Conservation (phyloP, 2,113 vertebrate species). For the Clarias batrachus region DNA sequence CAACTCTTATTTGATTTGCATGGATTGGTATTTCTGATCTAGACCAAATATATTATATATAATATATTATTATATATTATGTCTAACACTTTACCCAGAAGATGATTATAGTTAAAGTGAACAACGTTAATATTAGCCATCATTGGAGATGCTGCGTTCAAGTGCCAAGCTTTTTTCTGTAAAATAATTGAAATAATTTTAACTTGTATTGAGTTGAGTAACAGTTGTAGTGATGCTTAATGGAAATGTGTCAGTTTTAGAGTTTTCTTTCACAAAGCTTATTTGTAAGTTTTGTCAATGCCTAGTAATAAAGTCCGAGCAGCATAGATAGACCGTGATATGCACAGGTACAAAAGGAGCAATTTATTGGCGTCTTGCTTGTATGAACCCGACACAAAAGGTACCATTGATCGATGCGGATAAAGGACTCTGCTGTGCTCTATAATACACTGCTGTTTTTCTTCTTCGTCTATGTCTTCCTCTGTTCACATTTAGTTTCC, state of each 20-base stretch:
- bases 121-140: neutral
- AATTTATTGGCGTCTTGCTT: slow-evolving; percentile 4
- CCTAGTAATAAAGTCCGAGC: neutral
- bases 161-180: neutral
- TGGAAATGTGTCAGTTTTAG: neutral
- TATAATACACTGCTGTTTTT: slow-evolving; percentile 7
- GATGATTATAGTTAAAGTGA: neutral
- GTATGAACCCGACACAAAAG: neutral
- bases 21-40: neutral
- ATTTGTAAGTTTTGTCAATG: neutral
- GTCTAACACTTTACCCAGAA: neutral
- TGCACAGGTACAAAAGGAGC: neutral
- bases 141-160: neutral
- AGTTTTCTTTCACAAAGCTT: neutral
- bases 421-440: slow-evolving; percentile 11
- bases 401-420: slow-evolving; percentile 26
- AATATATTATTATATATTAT: neutral
- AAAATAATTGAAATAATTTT: neutral
- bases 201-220: neutral
- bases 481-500: neutral
- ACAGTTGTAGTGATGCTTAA: neutral
- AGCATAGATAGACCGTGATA: neutral
- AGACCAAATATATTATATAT: no score
- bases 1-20: neutral
- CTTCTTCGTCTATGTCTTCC: neutral